These are phyloP conservation scores for Oenanthe oenanthe DNA, from an alignment of 2,113 vertebrate species.

Conservation along the genomic window DNA sequence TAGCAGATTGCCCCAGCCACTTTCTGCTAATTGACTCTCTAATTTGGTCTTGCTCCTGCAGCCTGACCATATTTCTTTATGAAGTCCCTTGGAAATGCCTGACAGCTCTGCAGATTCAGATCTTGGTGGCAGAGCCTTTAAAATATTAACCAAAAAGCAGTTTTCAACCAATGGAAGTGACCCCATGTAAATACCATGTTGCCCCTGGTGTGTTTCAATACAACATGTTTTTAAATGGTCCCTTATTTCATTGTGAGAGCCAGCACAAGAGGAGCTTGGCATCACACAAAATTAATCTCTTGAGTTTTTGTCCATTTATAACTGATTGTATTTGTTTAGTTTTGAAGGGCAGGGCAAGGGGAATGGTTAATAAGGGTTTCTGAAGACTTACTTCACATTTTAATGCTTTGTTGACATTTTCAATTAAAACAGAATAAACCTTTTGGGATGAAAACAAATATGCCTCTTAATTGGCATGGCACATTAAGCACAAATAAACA, in stretches of 20 bases:
- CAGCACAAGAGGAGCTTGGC: neutral
- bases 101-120: neutral
- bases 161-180: neutral
- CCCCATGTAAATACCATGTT: neutral
- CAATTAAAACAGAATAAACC: neutral
- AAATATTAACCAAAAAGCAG: neutral
- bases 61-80: neutral
- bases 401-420: neutral
- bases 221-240: rapidly evolving
- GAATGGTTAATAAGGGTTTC: neutral
- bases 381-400: neutral
- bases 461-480: neutral
- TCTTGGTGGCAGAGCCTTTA: too few species aligned
- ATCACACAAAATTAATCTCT: neutral
- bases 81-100: neutral
- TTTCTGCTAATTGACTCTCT: neutral
- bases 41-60: neutral
- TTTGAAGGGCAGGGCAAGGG: neutral
- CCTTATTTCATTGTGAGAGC: neutral
- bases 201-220: neutral
- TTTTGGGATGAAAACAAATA: neutral
- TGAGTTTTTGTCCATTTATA: neutral
- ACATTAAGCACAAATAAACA: neutral
- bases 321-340: neutral
- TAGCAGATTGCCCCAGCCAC: rapidly evolving